Evolutionary conservation across 2,113 vertebrate genomes (phyloP).

Genomic region (Nerophis lumbriciformis): DNA sequence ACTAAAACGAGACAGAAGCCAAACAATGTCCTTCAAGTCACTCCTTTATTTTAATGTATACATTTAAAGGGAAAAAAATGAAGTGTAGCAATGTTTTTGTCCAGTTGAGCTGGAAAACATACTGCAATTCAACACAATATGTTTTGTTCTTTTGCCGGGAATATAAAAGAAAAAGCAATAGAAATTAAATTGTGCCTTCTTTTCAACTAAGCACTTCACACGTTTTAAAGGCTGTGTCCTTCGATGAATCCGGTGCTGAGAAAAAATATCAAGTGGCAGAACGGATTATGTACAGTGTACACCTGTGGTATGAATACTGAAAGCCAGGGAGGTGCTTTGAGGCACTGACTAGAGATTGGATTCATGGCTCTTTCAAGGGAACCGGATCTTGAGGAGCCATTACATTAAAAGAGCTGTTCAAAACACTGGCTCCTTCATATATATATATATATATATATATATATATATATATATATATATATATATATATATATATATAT

Average conservation of each 20-base stretch:
- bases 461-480: no score
- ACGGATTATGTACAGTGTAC: slow-evolving; percentile 3
- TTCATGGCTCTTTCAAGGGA: no score
- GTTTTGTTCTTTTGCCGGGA: slow-evolving; percentile 36
- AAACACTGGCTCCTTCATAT: no score
- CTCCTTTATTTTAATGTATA: slow-evolving; percentile 47
- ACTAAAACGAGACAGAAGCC: slow-evolving; percentile 66
- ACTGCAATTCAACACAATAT: slow-evolving; percentile 13
- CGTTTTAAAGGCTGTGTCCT: slow-evolving; percentile 30
- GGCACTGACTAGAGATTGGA: no score
- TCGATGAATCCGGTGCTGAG: slow-evolving; percentile 12
- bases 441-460: no score
- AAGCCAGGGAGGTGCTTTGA: no score
- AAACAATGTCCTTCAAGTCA: slow-evolving; percentile 65
- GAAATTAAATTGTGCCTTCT: slow-evolving; percentile 25
- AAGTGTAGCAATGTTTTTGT: slow-evolving; percentile 7
- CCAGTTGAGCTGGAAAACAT: slow-evolving; percentile 9
- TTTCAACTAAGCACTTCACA: slow-evolving; percentile 18
- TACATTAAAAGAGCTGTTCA: no score
- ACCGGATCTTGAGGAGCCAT: rapidly evolving
- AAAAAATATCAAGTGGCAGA: slow-evolving; percentile 25
- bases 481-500: no score
- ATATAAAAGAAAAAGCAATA: slow-evolving; percentile 21
- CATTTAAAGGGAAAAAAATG: slow-evolving; percentile 27
- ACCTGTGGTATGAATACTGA: no score